Conservation (phyloP, 2,797 vertebrate genomes). For the Malurus leucopterus region DNA sequence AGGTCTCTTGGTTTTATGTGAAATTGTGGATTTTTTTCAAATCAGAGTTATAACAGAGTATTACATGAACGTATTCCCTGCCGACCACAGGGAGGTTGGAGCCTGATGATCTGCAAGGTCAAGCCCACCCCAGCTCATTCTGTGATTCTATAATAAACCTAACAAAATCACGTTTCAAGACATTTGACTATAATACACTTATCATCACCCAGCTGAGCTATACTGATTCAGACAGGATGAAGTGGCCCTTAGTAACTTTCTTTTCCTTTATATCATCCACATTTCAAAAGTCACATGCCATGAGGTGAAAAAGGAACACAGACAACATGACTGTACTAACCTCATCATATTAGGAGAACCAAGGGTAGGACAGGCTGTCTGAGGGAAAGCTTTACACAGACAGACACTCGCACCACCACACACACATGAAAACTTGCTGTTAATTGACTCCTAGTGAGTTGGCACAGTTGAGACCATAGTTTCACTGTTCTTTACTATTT, state of each 20-base stretch:
- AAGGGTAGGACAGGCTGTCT: not conserved
- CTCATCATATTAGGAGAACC: not conserved
- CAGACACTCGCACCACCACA: not conserved
- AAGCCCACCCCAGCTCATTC: accelerated
- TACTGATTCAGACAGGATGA: not conserved
- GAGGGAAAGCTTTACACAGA: not conserved
- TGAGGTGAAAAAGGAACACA: not conserved
- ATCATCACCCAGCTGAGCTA: not conserved
- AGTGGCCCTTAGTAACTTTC: not conserved
- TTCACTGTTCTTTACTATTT: not conserved
- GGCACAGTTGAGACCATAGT: not conserved
- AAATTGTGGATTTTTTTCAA: not conserved
- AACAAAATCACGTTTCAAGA: not conserved
- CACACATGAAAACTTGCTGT: not conserved
- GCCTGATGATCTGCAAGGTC: not conserved
- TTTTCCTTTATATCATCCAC: not conserved
- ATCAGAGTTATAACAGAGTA: not conserved
- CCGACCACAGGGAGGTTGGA: accelerated
- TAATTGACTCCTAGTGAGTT: not conserved
- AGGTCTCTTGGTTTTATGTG: not conserved
- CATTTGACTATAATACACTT: not conserved
- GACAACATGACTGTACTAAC: not conserved
- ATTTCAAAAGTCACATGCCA: not conserved
- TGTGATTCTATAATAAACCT: not conserved
- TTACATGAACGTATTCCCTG: not conserved